These are phyloP conservation scores for Ataeniobius toweri DNA, from an alignment of 2,797 vertebrate genomes.

Conservation along the genomic window DNA sequence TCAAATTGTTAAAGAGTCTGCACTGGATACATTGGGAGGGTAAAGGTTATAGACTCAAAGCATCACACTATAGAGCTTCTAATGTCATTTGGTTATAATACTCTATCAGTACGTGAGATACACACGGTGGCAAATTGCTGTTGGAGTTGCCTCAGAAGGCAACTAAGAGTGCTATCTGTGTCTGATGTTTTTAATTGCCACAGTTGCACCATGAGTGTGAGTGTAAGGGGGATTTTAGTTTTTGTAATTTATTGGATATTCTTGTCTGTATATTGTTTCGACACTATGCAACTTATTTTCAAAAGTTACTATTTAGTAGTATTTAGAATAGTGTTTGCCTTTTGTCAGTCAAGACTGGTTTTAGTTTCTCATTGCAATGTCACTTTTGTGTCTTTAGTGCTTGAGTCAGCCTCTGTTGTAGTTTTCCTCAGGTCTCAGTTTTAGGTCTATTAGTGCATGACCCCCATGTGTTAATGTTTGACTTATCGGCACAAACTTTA, in stretches of 20 bases:
- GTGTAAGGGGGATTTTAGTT: too few relatives aligned
- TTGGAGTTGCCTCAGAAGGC: background rate
- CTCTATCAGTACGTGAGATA: too few relatives aligned
- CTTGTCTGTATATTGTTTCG: background rate
- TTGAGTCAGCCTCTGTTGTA: background rate
- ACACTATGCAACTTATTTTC: background rate
- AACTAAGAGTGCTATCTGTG: background rate
- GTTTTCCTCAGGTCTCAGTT: background rate
- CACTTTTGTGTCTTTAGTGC: background rate
- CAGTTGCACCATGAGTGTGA: too few relatives aligned
- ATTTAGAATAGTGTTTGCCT: background rate
- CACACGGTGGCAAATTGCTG: too few relatives aligned
- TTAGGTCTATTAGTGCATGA: background rate
- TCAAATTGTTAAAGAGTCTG: conserved; percentile 47
- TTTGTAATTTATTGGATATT: background rate
- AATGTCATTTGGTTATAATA: background rate
- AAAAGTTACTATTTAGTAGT: background rate
- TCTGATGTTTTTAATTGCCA: background rate
- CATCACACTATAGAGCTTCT: background rate
- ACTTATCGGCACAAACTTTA: background rate
- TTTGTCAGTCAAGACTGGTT: background rate
- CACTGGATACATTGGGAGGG: conserved; percentile 19
- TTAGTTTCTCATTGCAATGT: background rate
- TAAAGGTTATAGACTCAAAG: conserved; percentile 35
- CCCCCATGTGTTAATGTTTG: background rate